Conservation (phyloP, 2,113 vertebrate genomes). For the Oncorhynchus kisutch region DNA sequence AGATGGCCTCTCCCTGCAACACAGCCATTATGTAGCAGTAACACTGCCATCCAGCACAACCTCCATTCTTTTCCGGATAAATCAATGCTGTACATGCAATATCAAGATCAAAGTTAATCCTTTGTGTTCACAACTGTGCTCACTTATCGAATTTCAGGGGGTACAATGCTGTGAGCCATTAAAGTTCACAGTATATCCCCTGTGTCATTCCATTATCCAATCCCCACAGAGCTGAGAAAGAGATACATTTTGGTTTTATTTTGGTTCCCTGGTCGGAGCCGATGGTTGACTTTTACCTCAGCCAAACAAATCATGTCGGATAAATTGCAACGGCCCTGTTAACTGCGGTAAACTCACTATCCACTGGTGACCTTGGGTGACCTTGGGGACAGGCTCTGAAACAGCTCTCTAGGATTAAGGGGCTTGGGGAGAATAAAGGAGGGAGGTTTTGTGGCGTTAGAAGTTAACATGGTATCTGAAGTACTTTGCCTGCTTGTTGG, state of each 20-base stretch:
- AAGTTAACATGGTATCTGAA: too few relatives aligned
- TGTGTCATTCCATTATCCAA: conserved; percentile 36
- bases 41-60: conserved; percentile 34
- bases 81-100: conserved; percentile 49
- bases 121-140: conserved; percentile 49
- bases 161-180: conserved; percentile 42
- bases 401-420: conserved; percentile 1
- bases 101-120: conserved; percentile 54
- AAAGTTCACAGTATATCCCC: conserved; percentile 40
- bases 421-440: background rate
- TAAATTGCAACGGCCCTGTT: background rate
- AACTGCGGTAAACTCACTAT: background rate
- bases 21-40: conserved; percentile 36
- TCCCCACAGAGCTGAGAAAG: conserved; percentile 28
- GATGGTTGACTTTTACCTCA: background rate
- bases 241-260: conserved; percentile 8
- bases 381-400: background rate
- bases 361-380: background rate
- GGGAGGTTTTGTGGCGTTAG: background rate
- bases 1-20: conserved; percentile 45
- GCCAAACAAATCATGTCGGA: background rate
- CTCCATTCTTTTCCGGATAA: conserved; percentile 41
- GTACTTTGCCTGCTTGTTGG: too few relatives aligned
- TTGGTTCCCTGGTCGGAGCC: background rate
- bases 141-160: conserved; percentile 56